Evolutionary conservation across 2,888 invertebrate species (phyloP), one percentile per base, ranked within the genome.

Genomic region (Netelia fuscicornis): DNA sequence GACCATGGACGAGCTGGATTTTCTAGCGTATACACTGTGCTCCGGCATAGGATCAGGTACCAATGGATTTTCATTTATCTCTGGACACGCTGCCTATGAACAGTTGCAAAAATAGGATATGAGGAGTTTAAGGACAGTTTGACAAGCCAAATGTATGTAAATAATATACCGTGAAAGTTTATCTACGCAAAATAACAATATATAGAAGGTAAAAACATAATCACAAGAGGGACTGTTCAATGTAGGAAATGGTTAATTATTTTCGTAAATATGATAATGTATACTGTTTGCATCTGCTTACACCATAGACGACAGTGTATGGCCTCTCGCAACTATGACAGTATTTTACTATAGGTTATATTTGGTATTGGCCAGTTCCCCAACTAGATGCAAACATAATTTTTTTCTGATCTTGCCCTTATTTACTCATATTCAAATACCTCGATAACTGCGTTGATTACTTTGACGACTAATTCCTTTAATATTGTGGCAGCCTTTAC

Each of bases 401-500:
- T 54, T 60, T 68, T 54, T 52, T 75, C 37, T 6, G 37, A 5
- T 37, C 6, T 37, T 37, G 37, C 37, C 37, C 37, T 37, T 37
- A 6, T 37, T 37, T 6, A 37, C 37, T 37, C 37, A 37, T 37
- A 37, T 37, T 37, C 37, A 37, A 1, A 60, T 64, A 87, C 87
- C 75, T 86, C 74, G 9, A 86, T 85, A 2, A 87, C 78, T 8
- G 85, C 86, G 68, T 87, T 81, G n/a, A 87, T 84, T 3, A 87
- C 86, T 74, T 81, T 68, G 44, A 86, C 78, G 2, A 87, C 80
- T 30, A 87, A 75, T 23, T 87, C 87, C 30, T 87, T 87, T 75
- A 95, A 89, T 56, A 92, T 89, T 23, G 89, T 86, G 2, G 95
- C 95, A 13, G 94, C 93, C 30, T 92, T 92, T 48, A 93, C 83